Conservation (phyloP, 2,888 invertebrate species). For the Scaptomyza parva region DNA sequence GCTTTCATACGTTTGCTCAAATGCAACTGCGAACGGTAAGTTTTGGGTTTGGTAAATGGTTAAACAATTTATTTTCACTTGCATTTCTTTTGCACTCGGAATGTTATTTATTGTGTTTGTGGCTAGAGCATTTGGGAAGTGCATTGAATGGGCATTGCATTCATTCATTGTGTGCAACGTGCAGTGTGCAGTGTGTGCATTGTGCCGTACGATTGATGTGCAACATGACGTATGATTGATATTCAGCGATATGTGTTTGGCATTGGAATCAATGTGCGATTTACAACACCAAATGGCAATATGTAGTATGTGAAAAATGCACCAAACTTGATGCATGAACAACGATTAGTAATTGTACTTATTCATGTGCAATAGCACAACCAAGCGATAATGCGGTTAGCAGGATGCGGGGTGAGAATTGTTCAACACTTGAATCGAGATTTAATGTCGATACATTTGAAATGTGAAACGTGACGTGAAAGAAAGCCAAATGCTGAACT, state of each 20-base stretch:
- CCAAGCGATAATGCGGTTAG: no score
- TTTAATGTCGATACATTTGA: background rate
- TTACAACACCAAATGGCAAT: slow-evolving; percentile 27
- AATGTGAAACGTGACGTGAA: background rate
- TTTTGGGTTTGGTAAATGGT: slow-evolving; percentile 10
- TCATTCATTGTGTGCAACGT: slow-evolving; percentile 11
- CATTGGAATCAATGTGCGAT: slow-evolving; percentile 42
- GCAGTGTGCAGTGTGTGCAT: no score
- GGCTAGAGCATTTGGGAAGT: background rate
- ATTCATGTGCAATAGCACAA: background rate
- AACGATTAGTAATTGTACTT: slow-evolving; percentile 38
- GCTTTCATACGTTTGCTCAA: slow-evolving; percentile 91
- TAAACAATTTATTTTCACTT: background rate
- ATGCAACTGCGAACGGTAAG: slow-evolving; percentile 91
- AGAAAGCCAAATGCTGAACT: background rate
- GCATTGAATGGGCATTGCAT: slow-evolving; percentile 6
- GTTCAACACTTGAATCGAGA: background rate
- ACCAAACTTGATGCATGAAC: slow-evolving; percentile 31
- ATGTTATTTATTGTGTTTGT: slow-evolving; percentile 44
- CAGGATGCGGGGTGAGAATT: no score
- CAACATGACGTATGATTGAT: slow-evolving; percentile 76
- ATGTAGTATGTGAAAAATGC: slow-evolving; percentile 28
- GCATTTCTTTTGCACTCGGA: background rate
- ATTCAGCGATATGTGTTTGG: slow-evolving; percentile 43
- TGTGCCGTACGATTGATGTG: slow-evolving; percentile 55